A percentile compares a stretch with the other conserved stretches of the same genome.
Evolutionary conservation across 2,888 invertebrate species (phyloP).

Genomic region (Plagiodera versicolora): DNA sequence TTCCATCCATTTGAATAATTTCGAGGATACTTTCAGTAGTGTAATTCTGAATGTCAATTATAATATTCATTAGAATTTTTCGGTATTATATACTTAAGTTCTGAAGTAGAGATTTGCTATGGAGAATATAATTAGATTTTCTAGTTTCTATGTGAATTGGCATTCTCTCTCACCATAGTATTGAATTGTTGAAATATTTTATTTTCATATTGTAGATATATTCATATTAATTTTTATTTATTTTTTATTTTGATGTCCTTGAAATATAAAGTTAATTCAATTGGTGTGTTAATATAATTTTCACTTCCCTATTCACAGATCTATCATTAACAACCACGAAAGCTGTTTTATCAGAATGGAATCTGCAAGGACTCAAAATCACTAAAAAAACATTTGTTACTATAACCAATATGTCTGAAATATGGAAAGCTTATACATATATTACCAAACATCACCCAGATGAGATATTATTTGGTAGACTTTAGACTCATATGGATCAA

Average conservation of each 20-base stretch:
- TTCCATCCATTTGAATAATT: conserved; percentile 34
- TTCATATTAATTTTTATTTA: conserved; percentile 36
- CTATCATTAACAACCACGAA: no score
- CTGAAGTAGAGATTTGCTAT: conserved; percentile 15
- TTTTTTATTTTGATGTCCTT: conserved; percentile 44
- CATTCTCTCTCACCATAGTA: conserved; percentile 26
- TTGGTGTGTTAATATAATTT: conserved; percentile 16
- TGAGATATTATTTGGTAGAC: not conserved
- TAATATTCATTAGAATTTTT: conserved; percentile 18
- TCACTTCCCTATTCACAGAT: no score
- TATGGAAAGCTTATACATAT: not conserved
- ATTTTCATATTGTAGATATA: conserved; percentile 27
- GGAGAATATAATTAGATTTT: conserved; percentile 11
- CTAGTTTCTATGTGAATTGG: conserved; percentile 22
- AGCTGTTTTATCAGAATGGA: no score
- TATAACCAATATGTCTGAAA: not conserved
- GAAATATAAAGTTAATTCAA: conserved; percentile 42
- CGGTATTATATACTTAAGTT: conserved; percentile 34
- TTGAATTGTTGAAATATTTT: conserved; percentile 33
- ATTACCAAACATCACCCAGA: not conserved
- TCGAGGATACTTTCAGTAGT: conserved; percentile 19
- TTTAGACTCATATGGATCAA: no score
- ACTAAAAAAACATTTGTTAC: not conserved
- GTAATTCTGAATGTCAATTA: conserved; percentile 37
- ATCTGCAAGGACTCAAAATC: not conserved